Evolutionary conservation across 1,140 invertebrate species (phyloP), one percentile per base, ranked within the genome.

Genomic region (Nasonia giraulti): DNA sequence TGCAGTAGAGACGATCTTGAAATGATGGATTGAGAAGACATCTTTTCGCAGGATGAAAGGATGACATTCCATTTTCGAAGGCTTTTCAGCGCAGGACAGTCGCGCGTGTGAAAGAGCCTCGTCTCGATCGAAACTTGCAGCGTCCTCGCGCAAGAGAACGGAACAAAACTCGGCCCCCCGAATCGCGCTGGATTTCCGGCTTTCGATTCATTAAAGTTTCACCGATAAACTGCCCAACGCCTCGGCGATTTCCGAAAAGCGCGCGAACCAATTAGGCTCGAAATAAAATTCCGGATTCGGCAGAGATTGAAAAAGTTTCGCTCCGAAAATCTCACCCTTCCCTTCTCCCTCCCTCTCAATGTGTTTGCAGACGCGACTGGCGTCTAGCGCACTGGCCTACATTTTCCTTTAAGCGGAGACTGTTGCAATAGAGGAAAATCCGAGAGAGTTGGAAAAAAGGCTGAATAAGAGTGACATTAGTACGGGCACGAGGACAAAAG

Each of bases 301-400:
- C 37, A 68, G 33, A 75, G 79, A 86, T 79, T 82, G 77, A 79
- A 83, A 82, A 82, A 66, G 75, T 79, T 80, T 80, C 50, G 33
- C 20, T 68, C 50, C 31, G 33, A 77, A 83, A 77, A 77, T 77
- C 27, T 83, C n/a, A 14, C 47, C 14, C 11, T 50, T 47, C 12
- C 44, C 12, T 17, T 50, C 47, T 50, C 47, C 10, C 47, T 12
- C 47, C 14, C 47, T 50, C 47, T 50, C 55, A 6, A 6, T n/a
- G 17, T 83, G 76, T 86, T 82, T 86, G 37, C 37, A 85, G 17
- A 85, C 76, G 80, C 37, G 77, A 27, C 77, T 82, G 80, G 55
- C 69, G 69, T 73, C 77, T 79, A 44, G 75, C 27, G 33, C 50
- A 84, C 40, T 86, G 85, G 20, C 85, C 80, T 83, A 86, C 31